Base-by-base conservation (phyloP, 2,113 vertebrate genomes). In the Xerus inauris region DNA sequence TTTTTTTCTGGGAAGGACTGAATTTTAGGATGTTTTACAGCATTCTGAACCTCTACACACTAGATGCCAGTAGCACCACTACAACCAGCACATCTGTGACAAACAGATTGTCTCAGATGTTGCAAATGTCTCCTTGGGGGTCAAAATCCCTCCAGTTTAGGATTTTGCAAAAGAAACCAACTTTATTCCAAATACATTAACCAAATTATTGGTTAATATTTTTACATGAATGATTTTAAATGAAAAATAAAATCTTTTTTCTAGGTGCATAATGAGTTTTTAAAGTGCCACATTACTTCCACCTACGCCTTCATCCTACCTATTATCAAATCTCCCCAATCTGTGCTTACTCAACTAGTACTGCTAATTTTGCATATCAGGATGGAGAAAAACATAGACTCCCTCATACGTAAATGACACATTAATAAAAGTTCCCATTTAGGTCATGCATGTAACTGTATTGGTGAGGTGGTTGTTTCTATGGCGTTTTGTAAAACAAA, bases 111-210 rank as follows among this genome's bases (percentile, higher is more conserved):
- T 87, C 64, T 71, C 67, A 80, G 28, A 45, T 65, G 57, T 24
- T 76, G 30, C 49, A 85, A 49, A 30, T 89, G n/a, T 40, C 13
- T 72, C 13, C 2, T 42, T 42, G 19, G 20, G 20, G 24, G 20
- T 3, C 8, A 45, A 85, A 49, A 67, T 26, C 8, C 6, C 24
- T 8, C 13, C 0, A 11, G 5, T 8, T 45, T 28, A 94, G 71
- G 54, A 3, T 86, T 94, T 75, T 75, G 2, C 19, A 59, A 82
- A 77, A 11, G 59, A 71, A 62, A 2, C 0, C 4, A 72, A 14
- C 54, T 93, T 92, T 71, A 65, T 42, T 49, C 4, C 13, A 75
- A 91, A 72, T 17, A 57, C 47, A 69, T 51, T 71, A 83, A 83
- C 26, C 20, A 92, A 93, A 76, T 20, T 32, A 3, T 71, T 76